Evolutionary conservation across 2,888 invertebrate species (phyloP).

Genomic region (Phengaris arion): DNA sequence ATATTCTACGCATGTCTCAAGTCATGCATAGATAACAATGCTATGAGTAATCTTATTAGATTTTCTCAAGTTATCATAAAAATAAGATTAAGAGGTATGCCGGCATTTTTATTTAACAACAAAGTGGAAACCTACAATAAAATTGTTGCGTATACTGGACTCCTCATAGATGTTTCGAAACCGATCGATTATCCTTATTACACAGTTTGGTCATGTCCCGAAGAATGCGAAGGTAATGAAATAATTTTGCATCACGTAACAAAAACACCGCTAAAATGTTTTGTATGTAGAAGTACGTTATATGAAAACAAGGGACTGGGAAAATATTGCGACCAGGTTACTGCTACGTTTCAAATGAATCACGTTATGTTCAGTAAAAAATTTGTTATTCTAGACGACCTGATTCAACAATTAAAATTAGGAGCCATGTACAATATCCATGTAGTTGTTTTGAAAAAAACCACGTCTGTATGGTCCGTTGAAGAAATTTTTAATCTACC

Average conservation of each 20-base stretch:
- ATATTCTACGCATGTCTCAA: slow-evolving; percentile 60
- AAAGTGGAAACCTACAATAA: slow-evolving; percentile 51
- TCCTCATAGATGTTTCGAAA: slow-evolving; percentile 56
- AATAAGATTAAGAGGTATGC: slow-evolving; percentile 55
- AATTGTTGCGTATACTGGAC: slow-evolving; percentile 52
- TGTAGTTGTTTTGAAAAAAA: slow-evolving; percentile 53
- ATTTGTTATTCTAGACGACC: slow-evolving; percentile 58
- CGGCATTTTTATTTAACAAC: slow-evolving; percentile 43
- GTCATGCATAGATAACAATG: slow-evolving; percentile 44
- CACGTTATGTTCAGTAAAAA: slow-evolving; percentile 47
- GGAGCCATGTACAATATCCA: slow-evolving; percentile 54
- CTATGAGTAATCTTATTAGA: slow-evolving; percentile 44
- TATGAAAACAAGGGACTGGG: slow-evolving; percentile 67
- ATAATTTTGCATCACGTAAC: slow-evolving; percentile 63
- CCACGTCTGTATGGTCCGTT: slow-evolving; percentile 54
- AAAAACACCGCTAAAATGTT: slow-evolving; percentile 62
- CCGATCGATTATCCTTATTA: slow-evolving; percentile 60
- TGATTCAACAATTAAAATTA: slow-evolving; percentile 53
- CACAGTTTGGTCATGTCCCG: slow-evolving; percentile 72
- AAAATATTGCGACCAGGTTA: slow-evolving; percentile 63
- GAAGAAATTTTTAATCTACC: slow-evolving; percentile 49
- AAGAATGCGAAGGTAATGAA: slow-evolving; percentile 68
- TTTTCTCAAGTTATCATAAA: slow-evolving; percentile 55
- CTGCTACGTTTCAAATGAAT: slow-evolving; percentile 53
- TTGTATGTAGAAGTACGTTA: slow-evolving; percentile 56